phyloP scores from a whole-genome alignment of 2,888 invertebrate species.

The Dynastes hyllus region DNA sequence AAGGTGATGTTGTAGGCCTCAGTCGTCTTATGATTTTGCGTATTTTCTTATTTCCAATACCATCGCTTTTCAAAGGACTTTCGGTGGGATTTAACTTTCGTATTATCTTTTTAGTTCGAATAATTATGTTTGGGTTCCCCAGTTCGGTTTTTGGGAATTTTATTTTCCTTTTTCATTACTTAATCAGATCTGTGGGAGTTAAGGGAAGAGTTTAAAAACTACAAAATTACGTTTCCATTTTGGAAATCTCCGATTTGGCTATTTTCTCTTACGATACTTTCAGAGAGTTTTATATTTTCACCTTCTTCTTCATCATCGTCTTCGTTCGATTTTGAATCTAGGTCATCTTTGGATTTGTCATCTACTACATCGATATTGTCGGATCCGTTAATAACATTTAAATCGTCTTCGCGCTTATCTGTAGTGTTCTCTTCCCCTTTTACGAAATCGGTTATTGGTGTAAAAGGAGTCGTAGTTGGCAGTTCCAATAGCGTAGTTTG shows the following conservation, averaged over 20 bases:
- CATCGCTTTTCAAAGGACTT: constrained; percentile 37
- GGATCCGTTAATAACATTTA: constrained; percentile 42
- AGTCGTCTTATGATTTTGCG: constrained; percentile 55
- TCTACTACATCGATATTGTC: constrained; percentile 17
- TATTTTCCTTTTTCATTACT: constrained; percentile 38
- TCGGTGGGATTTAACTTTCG: constrained; percentile 63
- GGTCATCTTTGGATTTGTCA: constrained; percentile 57
- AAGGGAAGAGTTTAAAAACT: no score
- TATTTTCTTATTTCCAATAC: constrained; percentile 24
- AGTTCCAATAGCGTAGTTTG: constrained; percentile 36
- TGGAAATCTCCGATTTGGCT: constrained; percentile 63
- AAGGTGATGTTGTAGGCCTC: constrained; percentile 47
- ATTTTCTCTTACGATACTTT: constrained; percentile 69
- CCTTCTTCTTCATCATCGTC: constrained; percentile 63
- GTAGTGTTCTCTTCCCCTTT: constrained; percentile 35
- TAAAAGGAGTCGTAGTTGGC: constrained; percentile 9
- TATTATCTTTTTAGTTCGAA: constrained; percentile 67
- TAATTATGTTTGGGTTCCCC: constrained; percentile 60
- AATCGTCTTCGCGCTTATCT: constrained; percentile 4
- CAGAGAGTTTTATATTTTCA: constrained; percentile 70
- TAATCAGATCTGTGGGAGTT: constrained; percentile 26
- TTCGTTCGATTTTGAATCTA: constrained; percentile 57
- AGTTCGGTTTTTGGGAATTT: no score
- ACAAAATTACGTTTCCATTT: constrained; percentile 56
- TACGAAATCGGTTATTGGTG: constrained; percentile 28